Evolutionary conservation across 2,797 vertebrate species (phyloP).

Genomic region (Lateolabrax maculatus): DNA sequence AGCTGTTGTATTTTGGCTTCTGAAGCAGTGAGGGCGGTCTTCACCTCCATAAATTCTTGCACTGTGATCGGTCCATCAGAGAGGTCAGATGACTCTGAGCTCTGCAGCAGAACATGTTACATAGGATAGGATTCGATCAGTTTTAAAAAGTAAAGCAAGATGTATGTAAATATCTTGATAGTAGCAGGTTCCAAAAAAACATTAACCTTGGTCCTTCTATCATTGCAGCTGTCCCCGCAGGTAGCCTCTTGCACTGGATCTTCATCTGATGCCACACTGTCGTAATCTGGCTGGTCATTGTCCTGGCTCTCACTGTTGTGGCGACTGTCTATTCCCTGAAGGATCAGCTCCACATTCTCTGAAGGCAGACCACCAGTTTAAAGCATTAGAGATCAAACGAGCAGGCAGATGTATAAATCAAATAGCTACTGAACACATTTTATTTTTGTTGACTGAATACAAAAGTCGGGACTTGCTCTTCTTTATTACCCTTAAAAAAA

Average conservation of each 20-base stretch:
- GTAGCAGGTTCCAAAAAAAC: not conserved
- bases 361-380: conserved; percentile 45
- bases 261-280: conserved; percentile 98
- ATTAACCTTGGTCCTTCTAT: conserved; percentile 92
- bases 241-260: conserved; percentile 90
- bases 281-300: conserved; percentile 97
- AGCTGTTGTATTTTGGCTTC: conserved; percentile 99
- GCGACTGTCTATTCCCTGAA: conserved; percentile 91
- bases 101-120: conserved; percentile 80
- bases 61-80: conserved; percentile 97
- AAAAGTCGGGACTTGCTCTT: conserved; percentile 6
- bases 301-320: conserved; percentile 93
- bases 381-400: conserved; percentile 47
- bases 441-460: conserved; percentile 12
- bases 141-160: not conserved
- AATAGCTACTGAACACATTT: not conserved
- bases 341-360: conserved; percentile 96
- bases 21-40: conserved; percentile 94
- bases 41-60: conserved; percentile 98
- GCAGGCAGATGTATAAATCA: conserved; percentile 17
- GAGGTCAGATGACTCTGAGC: conserved; percentile 94
- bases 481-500: conserved; percentile 10
- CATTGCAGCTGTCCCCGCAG: conserved; percentile 88
- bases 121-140: not conserved
- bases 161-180: not conserved